These are phyloP conservation scores for Notothenia rossii DNA, from an alignment of 2,113 vertebrate species.

Conservation along the genomic window DNA sequence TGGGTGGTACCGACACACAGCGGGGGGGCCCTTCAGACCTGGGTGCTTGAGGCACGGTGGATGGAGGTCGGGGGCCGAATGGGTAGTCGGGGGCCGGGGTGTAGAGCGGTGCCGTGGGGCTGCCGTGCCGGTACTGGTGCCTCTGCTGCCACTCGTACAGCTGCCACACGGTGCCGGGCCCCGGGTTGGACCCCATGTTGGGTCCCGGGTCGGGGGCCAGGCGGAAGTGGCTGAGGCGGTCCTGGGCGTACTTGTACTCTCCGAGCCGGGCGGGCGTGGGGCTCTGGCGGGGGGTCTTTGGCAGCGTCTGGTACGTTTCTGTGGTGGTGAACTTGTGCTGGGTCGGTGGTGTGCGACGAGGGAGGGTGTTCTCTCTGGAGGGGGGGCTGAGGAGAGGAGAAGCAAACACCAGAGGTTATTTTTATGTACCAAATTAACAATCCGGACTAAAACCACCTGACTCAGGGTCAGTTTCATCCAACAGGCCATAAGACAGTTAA, in stretches of 20 bases:
- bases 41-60: constrained; percentile 81
- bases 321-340: constrained; percentile 81
- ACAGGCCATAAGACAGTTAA: too few species aligned
- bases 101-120: constrained; percentile 91
- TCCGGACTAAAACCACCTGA: too few species aligned
- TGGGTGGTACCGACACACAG: constrained; percentile 89
- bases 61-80: constrained; percentile 83
- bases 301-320: constrained; percentile 91
- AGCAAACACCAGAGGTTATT: too few species aligned
- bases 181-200: constrained; percentile 63
- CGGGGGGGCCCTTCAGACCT: constrained; percentile 64
- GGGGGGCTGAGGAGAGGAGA: constrained; percentile 74
- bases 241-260: constrained; percentile 97
- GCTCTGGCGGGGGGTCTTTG: constrained; percentile 88
- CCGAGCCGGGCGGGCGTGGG: constrained; percentile 86
- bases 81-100: constrained; percentile 87
- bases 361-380: constrained; percentile 87
- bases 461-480: too few species aligned
- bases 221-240: constrained; percentile 93
- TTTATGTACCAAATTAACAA: too few species aligned
- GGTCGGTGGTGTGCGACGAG: constrained; percentile 85
- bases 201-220: constrained; percentile 85
- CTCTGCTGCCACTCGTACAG: constrained; percentile 98
- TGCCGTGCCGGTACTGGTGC: constrained; percentile 94
- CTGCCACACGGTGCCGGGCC: constrained; percentile 91